Percentiles rank a stretch among this genome's conserved stretches.
Evolutionary conservation across 2,888 invertebrate species (phyloP).

Genomic region (Dorcus hopei): DNA sequence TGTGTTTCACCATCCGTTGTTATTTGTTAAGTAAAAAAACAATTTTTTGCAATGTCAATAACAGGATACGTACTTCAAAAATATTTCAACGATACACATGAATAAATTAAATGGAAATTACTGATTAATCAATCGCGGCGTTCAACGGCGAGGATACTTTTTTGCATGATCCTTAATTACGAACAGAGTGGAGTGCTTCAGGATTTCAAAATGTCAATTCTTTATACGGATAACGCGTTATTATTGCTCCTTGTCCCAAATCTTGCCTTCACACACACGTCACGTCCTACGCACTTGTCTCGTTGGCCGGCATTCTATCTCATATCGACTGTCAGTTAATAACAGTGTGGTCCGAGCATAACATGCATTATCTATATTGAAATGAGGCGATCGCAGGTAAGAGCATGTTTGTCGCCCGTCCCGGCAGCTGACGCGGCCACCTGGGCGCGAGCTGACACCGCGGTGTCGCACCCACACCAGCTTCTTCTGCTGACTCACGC

Average conservation of each 20-base stretch:
- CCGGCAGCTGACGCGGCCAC: constrained; percentile 49
- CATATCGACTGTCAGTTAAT: constrained; percentile 44
- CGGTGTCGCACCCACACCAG: constrained; percentile 42
- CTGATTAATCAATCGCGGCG: too few relatives aligned
- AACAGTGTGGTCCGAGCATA: constrained; percentile 41
- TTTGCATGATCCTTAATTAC: too few relatives aligned
- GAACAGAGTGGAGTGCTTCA: too few relatives aligned
- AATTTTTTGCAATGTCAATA: too few relatives aligned
- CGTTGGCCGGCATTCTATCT: constrained; percentile 35
- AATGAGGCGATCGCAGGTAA: constrained; percentile 43
- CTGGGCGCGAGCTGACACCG: constrained; percentile 42
- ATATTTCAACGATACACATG: too few relatives aligned
- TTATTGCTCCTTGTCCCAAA: neutral
- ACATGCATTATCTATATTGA: constrained; percentile 45
- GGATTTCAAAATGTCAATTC: too few relatives aligned
- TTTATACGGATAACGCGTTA: too few relatives aligned
- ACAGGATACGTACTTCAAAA: too few relatives aligned
- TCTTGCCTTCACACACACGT: constrained; percentile 2
- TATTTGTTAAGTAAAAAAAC: too few relatives aligned
- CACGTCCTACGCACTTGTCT: constrained; percentile 1
- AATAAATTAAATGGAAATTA: too few relatives aligned
- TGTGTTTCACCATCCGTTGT: too few relatives aligned
- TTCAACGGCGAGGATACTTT: too few relatives aligned
- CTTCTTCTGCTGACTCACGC: constrained; percentile 43
- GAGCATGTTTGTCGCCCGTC: constrained; percentile 40